phyloP scores from a whole-genome alignment of 30 jellyfish, hydroid and myxozoan genomes.

The Cassiopea andromeda region DNA sequence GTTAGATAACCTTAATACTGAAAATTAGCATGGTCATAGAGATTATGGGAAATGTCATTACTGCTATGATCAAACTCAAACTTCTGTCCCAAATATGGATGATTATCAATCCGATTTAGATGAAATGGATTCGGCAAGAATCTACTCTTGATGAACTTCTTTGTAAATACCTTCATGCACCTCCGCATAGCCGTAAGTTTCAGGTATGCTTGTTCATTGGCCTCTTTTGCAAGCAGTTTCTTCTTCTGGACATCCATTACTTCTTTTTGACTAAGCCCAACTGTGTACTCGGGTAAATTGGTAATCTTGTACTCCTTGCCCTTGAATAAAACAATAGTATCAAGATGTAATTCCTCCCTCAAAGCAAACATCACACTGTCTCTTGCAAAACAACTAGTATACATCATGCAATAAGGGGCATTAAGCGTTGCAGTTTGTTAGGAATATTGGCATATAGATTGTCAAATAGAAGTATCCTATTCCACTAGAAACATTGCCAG shows the following conservation, averaged over 20 bases:
- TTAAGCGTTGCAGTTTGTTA: no score
- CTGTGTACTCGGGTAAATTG: constrained; percentile 26
- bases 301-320: constrained; percentile 8
- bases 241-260: neutral
- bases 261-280: constrained; percentile 18
- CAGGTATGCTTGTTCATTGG: neutral
- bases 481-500: no score
- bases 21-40: neutral
- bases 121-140: neutral
- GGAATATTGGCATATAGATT: no score
- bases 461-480: no score
- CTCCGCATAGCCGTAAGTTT: constrained; percentile 6
- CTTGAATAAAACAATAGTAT: neutral
- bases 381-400: neutral
- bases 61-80: neutral
- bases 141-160: neutral
- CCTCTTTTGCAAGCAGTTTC: neutral
- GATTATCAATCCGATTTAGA: neutral
- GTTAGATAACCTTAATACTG: neutral
- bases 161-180: constrained; percentile 49
- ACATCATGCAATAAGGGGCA: no score
- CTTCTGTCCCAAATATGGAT: neutral
- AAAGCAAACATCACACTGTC: neutral
- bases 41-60: neutral
- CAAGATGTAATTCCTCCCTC: neutral